phyloP scores from a whole-genome alignment of 2,797 vertebrate species.

The Ceryle rudis region DNA sequence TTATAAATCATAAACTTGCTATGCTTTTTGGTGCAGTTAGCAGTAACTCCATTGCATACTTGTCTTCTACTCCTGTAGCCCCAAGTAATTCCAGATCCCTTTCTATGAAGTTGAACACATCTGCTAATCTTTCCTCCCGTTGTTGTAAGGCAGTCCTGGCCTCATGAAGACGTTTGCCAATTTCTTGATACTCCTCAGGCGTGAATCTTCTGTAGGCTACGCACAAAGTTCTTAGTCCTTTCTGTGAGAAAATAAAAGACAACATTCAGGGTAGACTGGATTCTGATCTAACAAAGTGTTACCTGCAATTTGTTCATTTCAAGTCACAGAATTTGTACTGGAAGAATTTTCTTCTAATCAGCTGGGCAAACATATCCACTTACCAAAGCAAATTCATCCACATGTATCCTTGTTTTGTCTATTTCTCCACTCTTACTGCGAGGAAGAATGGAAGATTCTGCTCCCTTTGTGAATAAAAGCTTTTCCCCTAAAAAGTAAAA shows the following conservation, averaged over 20 bases:
- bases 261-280: neutral
- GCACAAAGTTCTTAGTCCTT: slow-evolving; percentile 95
- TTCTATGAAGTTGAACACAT: slow-evolving; percentile 91
- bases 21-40: neutral
- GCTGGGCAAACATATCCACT: slow-evolving; percentile 49
- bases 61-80: slow-evolving; percentile 97
- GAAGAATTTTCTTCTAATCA: neutral
- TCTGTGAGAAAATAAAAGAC: slow-evolving; percentile 78
- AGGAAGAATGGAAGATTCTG: slow-evolving; percentile 94
- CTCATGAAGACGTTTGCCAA: slow-evolving; percentile 85
- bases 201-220: slow-evolving; percentile 92
- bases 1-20: neutral
- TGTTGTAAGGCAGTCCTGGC: slow-evolving; percentile 95
- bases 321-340: neutral
- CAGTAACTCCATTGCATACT: slow-evolving; percentile 78
- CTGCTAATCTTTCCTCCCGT: slow-evolving; percentile 88
- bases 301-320: neutral
- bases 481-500: slow-evolving; percentile 82
- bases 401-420: slow-evolving; percentile 93
- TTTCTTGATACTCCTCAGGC: slow-evolving; percentile 87
- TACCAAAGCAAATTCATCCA: slow-evolving; percentile 97
- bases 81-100: slow-evolving; percentile 92
- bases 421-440: slow-evolving; percentile 89
- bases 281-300: neutral
- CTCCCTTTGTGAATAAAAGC: slow-evolving; percentile 95